phyloP scores from a whole-genome alignment of 1,140 invertebrate genomes.

The Drosophila prosaltans region DNA sequence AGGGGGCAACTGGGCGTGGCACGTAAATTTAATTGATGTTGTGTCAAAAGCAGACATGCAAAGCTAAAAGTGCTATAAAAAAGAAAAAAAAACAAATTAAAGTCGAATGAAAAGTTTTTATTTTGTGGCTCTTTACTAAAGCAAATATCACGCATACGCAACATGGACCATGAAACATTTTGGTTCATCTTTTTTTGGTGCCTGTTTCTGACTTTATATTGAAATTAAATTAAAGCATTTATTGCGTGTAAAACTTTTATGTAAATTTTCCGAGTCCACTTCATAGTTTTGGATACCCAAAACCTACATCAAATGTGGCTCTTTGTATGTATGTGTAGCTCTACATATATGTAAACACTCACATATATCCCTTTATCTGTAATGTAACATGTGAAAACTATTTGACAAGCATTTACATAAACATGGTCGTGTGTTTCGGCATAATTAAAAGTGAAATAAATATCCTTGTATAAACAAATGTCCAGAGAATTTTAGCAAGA shows the following conservation, averaged over 20 bases:
- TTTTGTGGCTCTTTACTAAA: constrained; percentile 40
- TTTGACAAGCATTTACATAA: constrained; percentile 55
- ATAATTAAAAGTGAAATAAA: constrained; percentile 54
- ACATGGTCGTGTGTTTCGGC: constrained; percentile 46
- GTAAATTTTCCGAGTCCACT: too few species aligned
- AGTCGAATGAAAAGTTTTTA: constrained; percentile 30
- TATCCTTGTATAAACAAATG: constrained; percentile 37
- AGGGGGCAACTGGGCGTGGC: constrained; percentile 54
- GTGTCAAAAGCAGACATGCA: constrained; percentile 61
- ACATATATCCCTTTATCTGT: neutral
- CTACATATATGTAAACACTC: too few species aligned
- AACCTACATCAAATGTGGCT: neutral
- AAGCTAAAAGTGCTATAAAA: constrained; percentile 37
- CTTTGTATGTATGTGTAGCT: neutral
- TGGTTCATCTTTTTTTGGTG: neutral
- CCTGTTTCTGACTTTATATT: neutral
- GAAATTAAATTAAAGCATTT: constrained; percentile 7
- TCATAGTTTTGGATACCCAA: neutral
- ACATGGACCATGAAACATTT: constrained; percentile 9
- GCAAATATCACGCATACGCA: constrained; percentile 66
- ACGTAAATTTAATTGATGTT: constrained; percentile 59
- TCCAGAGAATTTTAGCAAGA: constrained; percentile 42
- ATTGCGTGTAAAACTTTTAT: neutral
- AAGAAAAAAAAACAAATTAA: constrained; percentile 26
- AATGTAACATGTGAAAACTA: constrained; percentile 44